Conservation (phyloP, 2,888 invertebrate genomes). For the Andrena marginata region DNA sequence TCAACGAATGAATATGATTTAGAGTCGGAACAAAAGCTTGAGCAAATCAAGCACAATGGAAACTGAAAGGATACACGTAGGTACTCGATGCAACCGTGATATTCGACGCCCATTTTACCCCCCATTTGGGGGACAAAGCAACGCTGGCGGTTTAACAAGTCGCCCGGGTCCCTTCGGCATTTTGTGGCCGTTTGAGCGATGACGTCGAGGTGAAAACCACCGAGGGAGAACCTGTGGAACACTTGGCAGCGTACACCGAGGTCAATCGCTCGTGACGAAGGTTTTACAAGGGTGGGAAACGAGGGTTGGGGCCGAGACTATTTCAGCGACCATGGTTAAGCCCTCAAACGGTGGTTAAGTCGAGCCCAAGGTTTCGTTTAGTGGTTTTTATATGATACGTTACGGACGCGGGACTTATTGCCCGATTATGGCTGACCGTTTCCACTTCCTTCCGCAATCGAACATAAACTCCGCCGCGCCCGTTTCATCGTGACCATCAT, state of each 20-base stretch:
- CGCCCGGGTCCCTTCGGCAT: conserved; percentile 47
- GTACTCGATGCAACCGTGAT: background rate
- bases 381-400: conserved; percentile 43
- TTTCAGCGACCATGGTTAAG: conserved; percentile 50
- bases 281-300: conserved; percentile 63
- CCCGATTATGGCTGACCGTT: background rate
- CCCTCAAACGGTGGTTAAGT: conserved; percentile 61
- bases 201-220: conserved; percentile 58
- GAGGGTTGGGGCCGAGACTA: conserved; percentile 46
- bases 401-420: conserved; percentile 15
- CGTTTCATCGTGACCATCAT: background rate
- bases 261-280: conserved; percentile 71
- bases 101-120: background rate
- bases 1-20: too few species aligned
- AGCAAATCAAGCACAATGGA: background rate
- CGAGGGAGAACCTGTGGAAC: conserved; percentile 68
- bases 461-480: background rate
- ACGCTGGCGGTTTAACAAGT: conserved; percentile 46
- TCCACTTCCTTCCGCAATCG: background rate
- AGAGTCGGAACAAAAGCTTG: background rate
- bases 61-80: background rate
- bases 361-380: conserved; percentile 45
- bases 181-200: conserved; percentile 56
- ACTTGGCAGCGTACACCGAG: conserved; percentile 66
- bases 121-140: conserved; percentile 33